Base-by-base conservation (phyloP, 2,113 vertebrate genomes). In the Nematolebias whitei region DNA sequence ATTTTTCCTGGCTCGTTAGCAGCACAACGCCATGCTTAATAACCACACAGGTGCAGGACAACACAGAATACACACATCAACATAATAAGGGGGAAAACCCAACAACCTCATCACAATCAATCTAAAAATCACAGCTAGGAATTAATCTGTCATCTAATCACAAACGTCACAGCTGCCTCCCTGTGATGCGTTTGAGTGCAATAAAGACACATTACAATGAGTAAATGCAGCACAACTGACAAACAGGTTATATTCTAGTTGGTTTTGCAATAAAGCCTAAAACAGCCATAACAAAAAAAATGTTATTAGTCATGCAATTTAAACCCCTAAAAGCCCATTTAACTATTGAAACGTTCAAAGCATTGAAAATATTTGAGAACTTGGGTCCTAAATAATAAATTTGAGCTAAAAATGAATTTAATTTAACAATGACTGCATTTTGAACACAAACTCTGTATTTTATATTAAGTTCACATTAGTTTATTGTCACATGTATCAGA, bases 1-100 rank as follows among this genome's bases (percentile, higher is more conserved):
- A 19, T 56, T 60, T 52, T 49, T 68, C 6, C 13, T 38, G 14
- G 19, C 19, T 72, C 52, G 4, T 65, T 48, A 47, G 35, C 16
- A 15, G 40, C 47, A 44, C 32, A 62, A 19, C 60, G 35, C 20
- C 20, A 39, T 57, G 20, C 55, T 68, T 60, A 74, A 52, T 69
- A 26, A 75, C 26, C 15, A 41, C 29, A 13, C n/a, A 39, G 32
- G 52, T 18, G 16, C 58, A 38, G 35, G 60, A 77, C 22, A 76
- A 44, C 11, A 26, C 39, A 19, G 16, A 52, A 72, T 51, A 76
- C 43, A 69, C 52, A 64, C 53, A 45, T 44, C 32, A 66, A 41
- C 19, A 3, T 40, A 24, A 59, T 48, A 76, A 39, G 9, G 47
- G 63, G 45, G 19, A 44, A 72, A 73, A 48, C 41, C 52, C 62